A percentile compares a stretch with the other conserved stretches of the same genome.
phyloP scores from a whole-genome alignment of 2,113 vertebrate genomes.

The Corydoras maculifer region DNA sequence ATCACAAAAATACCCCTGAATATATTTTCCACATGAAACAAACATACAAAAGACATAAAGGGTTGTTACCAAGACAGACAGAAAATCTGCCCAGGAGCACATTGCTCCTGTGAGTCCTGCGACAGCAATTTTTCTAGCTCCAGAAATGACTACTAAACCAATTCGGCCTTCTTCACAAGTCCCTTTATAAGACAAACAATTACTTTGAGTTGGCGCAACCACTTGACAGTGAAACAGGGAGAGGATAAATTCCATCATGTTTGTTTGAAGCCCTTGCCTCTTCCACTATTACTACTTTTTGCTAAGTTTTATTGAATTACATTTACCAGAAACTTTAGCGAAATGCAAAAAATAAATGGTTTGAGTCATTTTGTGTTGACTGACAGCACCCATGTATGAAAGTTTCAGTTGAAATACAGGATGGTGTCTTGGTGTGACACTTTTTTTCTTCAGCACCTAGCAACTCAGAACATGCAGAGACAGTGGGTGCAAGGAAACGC shows the following conservation, averaged over 20 bases:
- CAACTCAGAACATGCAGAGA: constrained; percentile 44
- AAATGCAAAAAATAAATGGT: no score
- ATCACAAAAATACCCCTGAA: no score
- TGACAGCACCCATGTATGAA: background rate
- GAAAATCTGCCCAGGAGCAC: background rate
- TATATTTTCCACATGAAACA: no score
- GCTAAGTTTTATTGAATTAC: constrained; percentile 12
- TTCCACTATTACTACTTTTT: constrained; percentile 28
- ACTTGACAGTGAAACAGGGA: constrained; percentile 26
- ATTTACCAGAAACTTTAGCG: no score
- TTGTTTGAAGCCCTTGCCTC: constrained; percentile 43
- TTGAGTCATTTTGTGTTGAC: no score
- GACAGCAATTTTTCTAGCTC: constrained; percentile 1
- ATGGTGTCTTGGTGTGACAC: background rate
- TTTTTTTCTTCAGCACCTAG: constrained; percentile 20
- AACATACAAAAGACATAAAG: no score
- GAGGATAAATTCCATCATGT: constrained; percentile 48
- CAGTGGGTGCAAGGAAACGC: constrained; percentile 48
- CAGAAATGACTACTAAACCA: constrained; percentile 33
- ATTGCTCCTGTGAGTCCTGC: background rate
- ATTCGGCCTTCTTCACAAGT: constrained; percentile 21
- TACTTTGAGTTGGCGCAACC: constrained; percentile 33
- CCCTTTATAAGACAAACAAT: constrained; percentile 31
- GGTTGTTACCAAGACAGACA: no score
- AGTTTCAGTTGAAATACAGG: constrained; percentile 15